Evolutionary conservation across 2,888 invertebrate species (phyloP).

Genomic region (Agrenia bidenticulata): DNA sequence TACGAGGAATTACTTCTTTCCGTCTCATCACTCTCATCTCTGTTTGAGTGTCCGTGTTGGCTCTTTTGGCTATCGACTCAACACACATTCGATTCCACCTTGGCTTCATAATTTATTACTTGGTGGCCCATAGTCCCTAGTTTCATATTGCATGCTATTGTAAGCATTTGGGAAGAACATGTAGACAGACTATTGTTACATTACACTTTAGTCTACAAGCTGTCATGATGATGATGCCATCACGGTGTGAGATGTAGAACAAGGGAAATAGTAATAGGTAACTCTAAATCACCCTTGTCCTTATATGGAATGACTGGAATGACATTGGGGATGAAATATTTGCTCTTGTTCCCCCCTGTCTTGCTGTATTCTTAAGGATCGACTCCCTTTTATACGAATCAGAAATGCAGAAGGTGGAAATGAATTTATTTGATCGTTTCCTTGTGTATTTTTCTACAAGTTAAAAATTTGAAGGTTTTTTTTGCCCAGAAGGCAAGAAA

Average conservation of each 20-base stretch:
- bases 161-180: too few species aligned
- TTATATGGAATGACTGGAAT: conserved; percentile 4
- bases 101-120: too few species aligned
- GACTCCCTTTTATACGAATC: background rate
- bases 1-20: conserved; percentile 4
- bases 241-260: conserved; percentile 23
- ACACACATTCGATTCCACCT: too few species aligned
- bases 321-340: conserved; percentile 13
- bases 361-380: background rate
- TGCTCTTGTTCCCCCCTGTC: background rate
- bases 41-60: conserved; percentile 1
- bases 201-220: too few species aligned
- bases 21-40: conserved; percentile 5
- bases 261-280: background rate
- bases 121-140: too few species aligned
- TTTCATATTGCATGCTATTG: too few species aligned
- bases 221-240: background rate
- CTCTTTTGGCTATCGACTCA: background rate
- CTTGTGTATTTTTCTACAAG: too few species aligned
- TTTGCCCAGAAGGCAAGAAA: too few species aligned
- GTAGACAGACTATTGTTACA: too few species aligned
- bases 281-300: background rate
- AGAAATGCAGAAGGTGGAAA: too few species aligned
- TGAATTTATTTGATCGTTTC: too few species aligned
- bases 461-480: too few species aligned